Base-by-base conservation (phyloP, 2,888 invertebrate genomes). In the Alloplasta piceator region DNA sequence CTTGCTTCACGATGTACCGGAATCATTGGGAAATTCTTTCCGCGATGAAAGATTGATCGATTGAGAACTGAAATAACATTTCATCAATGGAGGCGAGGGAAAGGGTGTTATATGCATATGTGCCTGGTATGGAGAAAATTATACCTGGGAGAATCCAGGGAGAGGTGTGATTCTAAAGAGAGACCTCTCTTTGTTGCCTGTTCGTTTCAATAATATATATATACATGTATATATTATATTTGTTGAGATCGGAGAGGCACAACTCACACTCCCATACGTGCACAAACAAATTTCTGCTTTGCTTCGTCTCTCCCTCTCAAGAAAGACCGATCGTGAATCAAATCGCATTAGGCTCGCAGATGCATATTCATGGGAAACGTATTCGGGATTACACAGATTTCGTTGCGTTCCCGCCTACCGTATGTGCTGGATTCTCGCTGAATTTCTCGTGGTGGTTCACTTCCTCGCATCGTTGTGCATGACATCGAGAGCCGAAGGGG, bases 351-450 rank as follows among this genome's bases (percentile, higher is more conserved):
- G 87, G 85, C 85, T 87, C 87, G 86, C 89, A 90, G 89, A 90
- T 90, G 90, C 90, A 90, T 90, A 90, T 90, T 90, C 90, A 90
- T 90, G 90, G 89, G 90, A 89, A 90, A 89, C 90, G 88, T 89
- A 89, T 89, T 88, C 85, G 83, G 89, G 90, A 90, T 90, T 90
- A 89, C 87, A 86, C 86, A 87, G 86, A 87, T 89, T 86, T 87
- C 85, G 86, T 86, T 88, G 87, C 87, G 87, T 84, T 81, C 88
- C 89, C 88, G 87, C 87, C 86, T 89, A 84, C 83, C 86, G 78
- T 74, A 76, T 83, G 75, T 85, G 82, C 58, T 39, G 50, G 12
- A 60, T 66, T 46, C 55, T 71, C 43, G 46, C 43, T 70, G 55
- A 60, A 48, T 55, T 66, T 64, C 16, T 26, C 60, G 60, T 46